Evolutionary conservation across 2,888 invertebrate genomes (phyloP).

Genomic region (Leptinotarsa juncta): DNA sequence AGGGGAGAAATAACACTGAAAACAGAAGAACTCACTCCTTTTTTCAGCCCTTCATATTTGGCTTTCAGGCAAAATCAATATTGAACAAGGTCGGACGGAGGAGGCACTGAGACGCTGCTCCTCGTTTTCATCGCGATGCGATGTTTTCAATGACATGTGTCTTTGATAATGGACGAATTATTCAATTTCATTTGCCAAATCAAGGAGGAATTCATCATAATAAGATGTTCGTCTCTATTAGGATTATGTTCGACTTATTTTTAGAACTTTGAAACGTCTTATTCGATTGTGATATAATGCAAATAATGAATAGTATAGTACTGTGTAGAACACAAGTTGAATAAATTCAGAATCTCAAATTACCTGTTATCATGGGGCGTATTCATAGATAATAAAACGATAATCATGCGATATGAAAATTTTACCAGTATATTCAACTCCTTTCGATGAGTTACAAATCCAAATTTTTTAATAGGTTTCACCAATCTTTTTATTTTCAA

Average conservation of each 20-base stretch:
- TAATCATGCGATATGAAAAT: no score
- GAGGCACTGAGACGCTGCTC: slow-evolving; percentile 47
- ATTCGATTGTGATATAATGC: neutral
- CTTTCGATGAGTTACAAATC: no score
- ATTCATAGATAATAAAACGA: no score
- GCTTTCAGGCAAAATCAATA: slow-evolving; percentile 58
- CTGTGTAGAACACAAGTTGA: no score
- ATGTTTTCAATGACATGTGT: slow-evolving; percentile 19
- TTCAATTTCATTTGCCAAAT: slow-evolving; percentile 25
- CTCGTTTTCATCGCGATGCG: slow-evolving; percentile 42
- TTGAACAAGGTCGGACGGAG: slow-evolving; percentile 56
- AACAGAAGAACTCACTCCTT: slow-evolving; percentile 44
- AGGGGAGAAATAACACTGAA: slow-evolving; percentile 47
- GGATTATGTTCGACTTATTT: slow-evolving; percentile 24
- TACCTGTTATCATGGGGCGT: no score
- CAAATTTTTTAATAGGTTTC: no score
- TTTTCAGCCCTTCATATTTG: slow-evolving; percentile 52
- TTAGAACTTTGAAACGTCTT: slow-evolving; percentile 18
- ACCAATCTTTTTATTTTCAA: no score
- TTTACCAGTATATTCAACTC: no score
- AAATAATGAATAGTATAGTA: neutral
- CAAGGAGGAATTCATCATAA: slow-evolving; percentile 18
- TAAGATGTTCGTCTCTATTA: slow-evolving; percentile 19
- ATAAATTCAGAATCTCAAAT: no score
- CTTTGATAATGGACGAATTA: slow-evolving; percentile 32